Evolutionary conservation across 92 coral and sea anemone species (phyloP), one percentile per base, ranked within the genome.

Genomic region (Pocillopora meandrina): DNA sequence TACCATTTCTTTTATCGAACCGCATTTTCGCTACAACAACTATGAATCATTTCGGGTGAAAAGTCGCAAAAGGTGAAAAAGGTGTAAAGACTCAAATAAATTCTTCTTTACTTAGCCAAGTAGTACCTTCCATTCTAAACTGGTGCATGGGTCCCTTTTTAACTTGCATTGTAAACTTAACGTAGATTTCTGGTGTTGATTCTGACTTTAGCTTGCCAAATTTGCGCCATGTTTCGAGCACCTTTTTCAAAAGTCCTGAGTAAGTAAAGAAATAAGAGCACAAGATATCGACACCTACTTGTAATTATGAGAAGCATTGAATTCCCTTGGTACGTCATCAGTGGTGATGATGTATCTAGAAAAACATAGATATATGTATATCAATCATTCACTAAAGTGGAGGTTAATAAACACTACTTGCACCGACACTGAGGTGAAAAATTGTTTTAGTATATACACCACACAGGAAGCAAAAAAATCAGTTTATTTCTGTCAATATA

Each of bases 281-380:
- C 74, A 31, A 70, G 26, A 70, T 70, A 70, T 70, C 74, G 19
- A 33, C 52, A 26, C 74, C 55, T 70, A 70, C 74, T 70, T 70
- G 55, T 70, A 70, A 70, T 70, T 70, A 33, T 70, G 74, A 70
- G 74, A 70, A 70, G 74, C 74, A 74, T 74, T 56, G 78, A 17
- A 74, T 15, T 74, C 78, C 63, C 78, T 52, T 49, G 60, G 60
- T 17, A 74, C 78, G 63, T 74, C 78, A 49, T 74, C 65, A 47
- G 78, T 74, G 18, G 78, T 74, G 61, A 74, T 74, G 78, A 47
- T 74, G 63, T 74, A 74, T 56, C 78, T 74, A 49, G 62, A 52
- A 74, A 56, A 74, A 47, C 55, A 31, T 70, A n/a, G n/a, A n/a
- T n/a, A n/a, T n/a, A n/a, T n/a, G n/a, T n/a, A n/a, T n/a, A n/a